Base-by-base conservation (phyloP, 2,113 vertebrate species). In the Ochotona princeps region DNA sequence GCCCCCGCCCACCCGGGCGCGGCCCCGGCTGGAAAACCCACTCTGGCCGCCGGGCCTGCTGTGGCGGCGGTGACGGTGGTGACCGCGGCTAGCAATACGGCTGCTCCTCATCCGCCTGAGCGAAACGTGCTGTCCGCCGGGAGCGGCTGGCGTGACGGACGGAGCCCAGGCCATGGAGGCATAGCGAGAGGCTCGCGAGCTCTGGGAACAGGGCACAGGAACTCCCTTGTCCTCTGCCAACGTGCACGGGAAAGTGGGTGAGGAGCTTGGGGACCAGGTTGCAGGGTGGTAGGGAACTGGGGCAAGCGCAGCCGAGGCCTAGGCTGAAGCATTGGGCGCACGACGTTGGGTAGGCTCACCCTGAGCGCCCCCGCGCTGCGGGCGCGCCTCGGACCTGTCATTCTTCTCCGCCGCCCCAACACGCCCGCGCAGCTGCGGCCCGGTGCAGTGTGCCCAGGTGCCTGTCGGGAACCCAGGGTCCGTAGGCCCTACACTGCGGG, bases 331-430 rank as follows among this genome's bases (percentile, higher is more conserved):
- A 18, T 44, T 25, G 51, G 13, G 73, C 82, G 84, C 70, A 6
- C n/a, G 15, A 44, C 49, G 8, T 25, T 13, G 74, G 66, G 32
- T 49, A 49, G 38, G 80, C 83, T 79, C 38, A 75, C 89, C 87
- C 73, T 47, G 17, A 47, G 54, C 60, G 20, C 88, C 32, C 15
- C 0, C 23, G 89, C 13, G n/a, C 88, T 57, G 80, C 80, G 23
- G 91, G 93, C 76, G 74, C 90, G 65, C 83, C 93, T 78, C 86
- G 28, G 95, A 96, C 73, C 95, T 96, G 95, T 96, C 96, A 97
- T 72, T 78, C 30, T 17, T 6, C 49, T 65, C 10, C 63, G 4
- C 63, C 81, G 69, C 86, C 91, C 90, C 83, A 90, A 82, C 84
- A 67, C 28, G 20, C 83, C 85, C 54, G 12, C 35, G 66, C 67